phyloP scores from a whole-genome alignment of 2,797 vertebrate species.

The Peromyscus nudipes region DNA sequence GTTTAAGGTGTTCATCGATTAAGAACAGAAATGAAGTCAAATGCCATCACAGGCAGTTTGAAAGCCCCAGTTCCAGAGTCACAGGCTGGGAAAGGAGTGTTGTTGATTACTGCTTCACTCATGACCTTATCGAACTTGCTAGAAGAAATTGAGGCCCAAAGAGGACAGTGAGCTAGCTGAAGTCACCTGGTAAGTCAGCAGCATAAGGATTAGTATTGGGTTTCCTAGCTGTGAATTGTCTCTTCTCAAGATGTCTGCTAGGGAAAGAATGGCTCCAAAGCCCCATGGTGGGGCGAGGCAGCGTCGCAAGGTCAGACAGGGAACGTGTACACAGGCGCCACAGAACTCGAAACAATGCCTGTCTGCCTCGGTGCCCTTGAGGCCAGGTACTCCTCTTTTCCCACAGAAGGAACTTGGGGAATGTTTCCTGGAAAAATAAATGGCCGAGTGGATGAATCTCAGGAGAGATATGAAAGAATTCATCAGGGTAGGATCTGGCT shows the following conservation, averaged over 20 bases:
- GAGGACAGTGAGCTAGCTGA: neutral
- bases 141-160: neutral
- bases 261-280: neutral
- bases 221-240: neutral
- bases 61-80: neutral
- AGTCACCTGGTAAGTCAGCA: neutral
- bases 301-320: neutral
- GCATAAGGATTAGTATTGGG: neutral
- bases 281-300: too few species aligned
- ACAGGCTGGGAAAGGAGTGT: neutral
- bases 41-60: neutral
- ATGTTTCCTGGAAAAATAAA: neutral
- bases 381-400: neutral
- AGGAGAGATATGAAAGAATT: neutral
- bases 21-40: neutral
- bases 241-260: neutral
- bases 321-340: neutral
- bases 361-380: neutral
- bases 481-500: neutral
- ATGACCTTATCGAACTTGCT: constrained; percentile 6
- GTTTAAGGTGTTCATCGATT: neutral
- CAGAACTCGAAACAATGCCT: neutral
- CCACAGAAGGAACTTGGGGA: neutral
- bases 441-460: neutral
- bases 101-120: neutral